These are phyloP conservation scores for Thinocorus orbignyianus DNA, from an alignment of 2,113 vertebrate species.

Conservation along the genomic window DNA sequence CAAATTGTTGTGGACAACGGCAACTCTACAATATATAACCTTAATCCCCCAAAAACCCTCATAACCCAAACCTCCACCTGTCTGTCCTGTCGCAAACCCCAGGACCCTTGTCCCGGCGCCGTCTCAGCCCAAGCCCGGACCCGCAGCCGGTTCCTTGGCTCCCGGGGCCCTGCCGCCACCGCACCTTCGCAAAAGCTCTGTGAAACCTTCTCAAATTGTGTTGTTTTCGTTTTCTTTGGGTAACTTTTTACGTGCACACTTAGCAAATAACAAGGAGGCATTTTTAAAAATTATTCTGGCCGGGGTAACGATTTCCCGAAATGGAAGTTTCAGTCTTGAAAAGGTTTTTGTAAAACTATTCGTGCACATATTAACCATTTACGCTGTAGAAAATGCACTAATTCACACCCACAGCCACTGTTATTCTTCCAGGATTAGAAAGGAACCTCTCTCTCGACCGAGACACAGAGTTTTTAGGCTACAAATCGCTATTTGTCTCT, in stretches of 20 bases:
- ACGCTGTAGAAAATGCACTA: accelerated
- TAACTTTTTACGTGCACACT: not conserved
- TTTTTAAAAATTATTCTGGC: accelerated
- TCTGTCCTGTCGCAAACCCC: not conserved
- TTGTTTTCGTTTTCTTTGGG: not conserved
- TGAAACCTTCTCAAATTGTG: accelerated
- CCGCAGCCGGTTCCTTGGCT: accelerated
- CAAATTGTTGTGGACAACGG: too few relatives aligned
- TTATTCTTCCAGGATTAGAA: not conserved
- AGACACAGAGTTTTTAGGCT: not conserved
- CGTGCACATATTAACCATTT: not conserved
- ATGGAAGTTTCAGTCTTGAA: not conserved
- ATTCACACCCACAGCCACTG: not conserved
- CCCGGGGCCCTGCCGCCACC: accelerated
- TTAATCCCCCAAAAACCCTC: accelerated
- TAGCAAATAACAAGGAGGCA: not conserved
- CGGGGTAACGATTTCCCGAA: not conserved
- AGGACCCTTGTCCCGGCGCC: not conserved
- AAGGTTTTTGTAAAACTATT: not conserved
- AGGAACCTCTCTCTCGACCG: not conserved
- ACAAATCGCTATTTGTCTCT: not conserved
- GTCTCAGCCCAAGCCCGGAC: not conserved
- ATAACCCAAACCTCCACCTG: not conserved
- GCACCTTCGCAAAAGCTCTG: not conserved
- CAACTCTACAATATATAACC: accelerated